A percentile compares a stretch with the other conserved stretches of the same genome.
These are phyloP conservation scores for Saccostrea cuccullata DNA, from an alignment of 1,140 invertebrate species.

Conservation along the genomic window DNA sequence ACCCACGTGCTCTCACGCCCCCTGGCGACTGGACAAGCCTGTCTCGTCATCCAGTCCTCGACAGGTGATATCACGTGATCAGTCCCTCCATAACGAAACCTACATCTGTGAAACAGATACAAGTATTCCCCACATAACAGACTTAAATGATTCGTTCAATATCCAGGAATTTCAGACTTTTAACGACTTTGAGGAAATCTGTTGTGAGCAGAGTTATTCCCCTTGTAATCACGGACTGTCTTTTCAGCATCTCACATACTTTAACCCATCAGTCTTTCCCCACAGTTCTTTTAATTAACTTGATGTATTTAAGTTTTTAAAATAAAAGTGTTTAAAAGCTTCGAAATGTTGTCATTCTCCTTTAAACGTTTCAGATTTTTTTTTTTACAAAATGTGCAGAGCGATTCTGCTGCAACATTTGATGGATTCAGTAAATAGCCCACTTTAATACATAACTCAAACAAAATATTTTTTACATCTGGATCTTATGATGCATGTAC, in stretches of 20 bases:
- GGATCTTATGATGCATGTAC: too few relatives aligned
- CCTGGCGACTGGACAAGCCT: not conserved
- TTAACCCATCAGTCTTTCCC: not conserved
- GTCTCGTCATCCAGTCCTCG: not conserved
- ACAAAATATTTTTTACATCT: too few relatives aligned
- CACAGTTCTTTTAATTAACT: not conserved
- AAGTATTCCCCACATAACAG: too few relatives aligned
- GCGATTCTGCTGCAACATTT: too few relatives aligned
- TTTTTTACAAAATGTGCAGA: too few relatives aligned
- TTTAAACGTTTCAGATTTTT: too few relatives aligned
- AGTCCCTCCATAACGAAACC: not conserved
- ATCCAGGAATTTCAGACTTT: not conserved
- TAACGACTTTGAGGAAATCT: not conserved
- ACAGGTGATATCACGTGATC: not conserved
- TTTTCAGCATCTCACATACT: not conserved
- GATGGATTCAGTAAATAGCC: too few relatives aligned
- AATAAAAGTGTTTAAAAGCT: not conserved
- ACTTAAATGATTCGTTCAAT: not conserved
- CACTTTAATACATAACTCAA: too few relatives aligned
- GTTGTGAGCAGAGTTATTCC: not conserved
- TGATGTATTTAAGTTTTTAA: not conserved
- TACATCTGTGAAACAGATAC: not conserved
- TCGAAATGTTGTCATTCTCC: too few relatives aligned
- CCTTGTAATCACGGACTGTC: not conserved
- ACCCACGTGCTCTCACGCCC: not conserved